These are phyloP conservation scores for Crax fasciolata DNA, from an alignment of 2,797 vertebrate species.

Conservation along the genomic window DNA sequence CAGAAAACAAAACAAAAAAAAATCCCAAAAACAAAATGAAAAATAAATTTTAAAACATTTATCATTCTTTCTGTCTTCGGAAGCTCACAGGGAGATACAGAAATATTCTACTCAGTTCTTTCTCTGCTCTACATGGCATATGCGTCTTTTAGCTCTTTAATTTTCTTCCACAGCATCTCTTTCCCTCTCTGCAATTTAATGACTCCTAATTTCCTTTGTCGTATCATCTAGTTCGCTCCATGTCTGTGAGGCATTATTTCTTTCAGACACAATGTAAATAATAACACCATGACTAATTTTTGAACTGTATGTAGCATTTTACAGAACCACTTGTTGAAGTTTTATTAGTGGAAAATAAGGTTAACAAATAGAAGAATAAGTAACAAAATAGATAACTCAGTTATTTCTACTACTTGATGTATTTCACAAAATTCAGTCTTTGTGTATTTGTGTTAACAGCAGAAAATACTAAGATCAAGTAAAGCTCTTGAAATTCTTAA, in stretches of 20 bases:
- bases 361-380: not conserved
- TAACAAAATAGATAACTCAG: not conserved
- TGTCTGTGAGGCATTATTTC: not conserved
- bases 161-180: slow-evolving; percentile 37
- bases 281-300: not conserved
- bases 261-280: slow-evolving; percentile 14
- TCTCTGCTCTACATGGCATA: not conserved
- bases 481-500: not conserved
- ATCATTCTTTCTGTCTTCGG: not conserved
- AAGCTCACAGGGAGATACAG: not conserved
- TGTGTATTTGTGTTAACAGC: not conserved
- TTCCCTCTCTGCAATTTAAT: slow-evolving; percentile 52
- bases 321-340: not conserved
- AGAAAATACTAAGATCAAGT: not conserved
- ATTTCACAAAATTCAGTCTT: not conserved
- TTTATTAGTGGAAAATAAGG: not conserved
- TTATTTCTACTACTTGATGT: not conserved
- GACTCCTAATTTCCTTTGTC: slow-evolving; percentile 48
- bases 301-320: not conserved
- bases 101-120: not conserved
- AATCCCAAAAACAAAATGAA: not conserved
- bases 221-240: slow-evolving; percentile 27
- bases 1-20: not conserved
- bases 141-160: slow-evolving; percentile 35
- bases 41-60: slow-evolving; percentile 2